Evolutionary conservation across 1,140 invertebrate species (phyloP), one percentile per base, ranked within the genome.

Genomic region (Drosophila yakuba): DNA sequence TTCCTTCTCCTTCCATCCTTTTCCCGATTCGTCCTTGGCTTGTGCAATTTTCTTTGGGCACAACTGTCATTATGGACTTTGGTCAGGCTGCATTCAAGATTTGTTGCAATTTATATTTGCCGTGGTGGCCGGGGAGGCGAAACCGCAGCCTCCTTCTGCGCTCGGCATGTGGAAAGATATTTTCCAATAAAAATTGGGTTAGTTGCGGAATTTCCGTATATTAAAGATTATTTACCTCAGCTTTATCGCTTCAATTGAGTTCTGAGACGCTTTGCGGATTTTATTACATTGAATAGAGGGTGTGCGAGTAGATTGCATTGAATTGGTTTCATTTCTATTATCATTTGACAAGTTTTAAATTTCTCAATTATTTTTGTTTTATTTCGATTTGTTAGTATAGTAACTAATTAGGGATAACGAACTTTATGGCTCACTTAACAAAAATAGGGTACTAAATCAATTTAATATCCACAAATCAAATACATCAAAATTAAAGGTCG

Each of bases 1-100:
- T 62, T 55, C 25, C 25, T 74, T 20, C 39, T 20, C 32, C 2
- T 32, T 32, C 35, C 57, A 41, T 51, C 32, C 44, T 56, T 71
- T 54, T 58, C 20, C 56, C 52, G 59, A 57, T 57, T 62, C 66
- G 82, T 82, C 83, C 83, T 86, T 86, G 83, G 77, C 83, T 88
- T 76, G 76, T 83, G 76, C 80, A 83, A 83, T 83, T 84, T 83
- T 32, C 60, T 64, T 69, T 45, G 28, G 64, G 44, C 71, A 62
- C 45, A 72, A 76, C 61, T 80, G 66, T 74, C 72, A 73, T 77
- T 77, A 77, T 68, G 74, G 74, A 75, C 63, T 77, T 77, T 56
- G 74, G 74, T 77, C 73, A 55, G 57, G 56, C 62, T 35, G 57
- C 66, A 68, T 60, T 69, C 39, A 77, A 55, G 73, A 67, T 55